A percentile compares a stretch with the other conserved stretches of the same genome.
These are phyloP conservation scores for Papilio polyxenes DNA, from an alignment of 1,140 invertebrate genomes.

Conservation along the genomic window DNA sequence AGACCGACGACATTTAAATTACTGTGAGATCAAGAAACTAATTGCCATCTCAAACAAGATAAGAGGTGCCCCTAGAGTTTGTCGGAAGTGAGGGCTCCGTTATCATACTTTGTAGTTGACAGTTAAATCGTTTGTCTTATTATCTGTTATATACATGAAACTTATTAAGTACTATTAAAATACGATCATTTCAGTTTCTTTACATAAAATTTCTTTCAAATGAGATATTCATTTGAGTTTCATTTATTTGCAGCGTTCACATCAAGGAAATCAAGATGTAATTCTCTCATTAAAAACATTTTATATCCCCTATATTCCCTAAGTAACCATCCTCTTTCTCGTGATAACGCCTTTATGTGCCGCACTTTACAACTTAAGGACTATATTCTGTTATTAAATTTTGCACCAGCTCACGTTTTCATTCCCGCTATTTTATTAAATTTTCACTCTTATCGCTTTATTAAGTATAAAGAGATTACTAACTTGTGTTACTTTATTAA, in stretches of 20 bases:
- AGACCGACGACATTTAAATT: constrained; percentile 14
- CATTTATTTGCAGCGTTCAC: too few relatives aligned
- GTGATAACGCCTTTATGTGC: constrained; percentile 18
- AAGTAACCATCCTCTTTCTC: not conserved
- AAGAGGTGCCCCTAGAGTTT: constrained; percentile 4
- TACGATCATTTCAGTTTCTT: too few relatives aligned
- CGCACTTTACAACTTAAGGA: constrained; percentile 14
- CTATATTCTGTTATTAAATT: constrained; percentile 12
- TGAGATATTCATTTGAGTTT: not conserved
- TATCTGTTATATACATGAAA: not conserved
- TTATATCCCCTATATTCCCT: not conserved
- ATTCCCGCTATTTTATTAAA: not conserved
- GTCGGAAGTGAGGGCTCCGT: not conserved
- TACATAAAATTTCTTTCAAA: not conserved
- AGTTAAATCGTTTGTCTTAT: constrained; percentile 1
- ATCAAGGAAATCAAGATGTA: not conserved
- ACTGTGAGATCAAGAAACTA: not conserved
- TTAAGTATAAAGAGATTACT: not conserved
- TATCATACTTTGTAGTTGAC: constrained; percentile 14
- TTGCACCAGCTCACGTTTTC: not conserved
- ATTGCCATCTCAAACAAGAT: constrained; percentile 22
- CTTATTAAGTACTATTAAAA: too few relatives aligned
- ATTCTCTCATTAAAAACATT: constrained; percentile 1
- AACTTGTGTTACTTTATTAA: not conserved
- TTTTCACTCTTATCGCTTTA: constrained; percentile 13